These are phyloP conservation scores for Mayetiola destructor DNA, from an alignment of 2,888 invertebrate genomes.

Conservation along the genomic window DNA sequence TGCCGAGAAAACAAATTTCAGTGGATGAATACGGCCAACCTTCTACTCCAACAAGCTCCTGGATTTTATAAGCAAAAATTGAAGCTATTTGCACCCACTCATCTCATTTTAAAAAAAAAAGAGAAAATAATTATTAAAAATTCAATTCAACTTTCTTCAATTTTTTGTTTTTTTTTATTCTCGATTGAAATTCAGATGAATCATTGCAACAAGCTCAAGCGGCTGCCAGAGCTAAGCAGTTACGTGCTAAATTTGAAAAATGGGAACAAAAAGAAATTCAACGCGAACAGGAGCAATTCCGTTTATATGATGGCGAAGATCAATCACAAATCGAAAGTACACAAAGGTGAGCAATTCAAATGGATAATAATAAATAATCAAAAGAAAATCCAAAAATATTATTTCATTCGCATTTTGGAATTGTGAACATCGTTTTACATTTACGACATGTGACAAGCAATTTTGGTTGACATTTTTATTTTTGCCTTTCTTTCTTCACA, in stretches of 20 bases:
- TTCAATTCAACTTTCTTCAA: slow-evolving; percentile 21
- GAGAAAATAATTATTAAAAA: no score
- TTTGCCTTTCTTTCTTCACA: no score
- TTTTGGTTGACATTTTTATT: slow-evolving; percentile 18
- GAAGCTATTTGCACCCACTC: no score
- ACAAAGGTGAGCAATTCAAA: no score
- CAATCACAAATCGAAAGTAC: slow-evolving; percentile 56
- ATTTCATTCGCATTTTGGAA: neutral
- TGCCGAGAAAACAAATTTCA: slow-evolving; percentile 21
- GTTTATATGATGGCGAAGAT: slow-evolving; percentile 40
- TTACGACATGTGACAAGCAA: neutral
- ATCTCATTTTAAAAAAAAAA: no score
- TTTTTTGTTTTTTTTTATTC: no score
- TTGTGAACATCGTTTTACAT: no score
- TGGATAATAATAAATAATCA: no score
- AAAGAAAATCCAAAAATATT: no score
- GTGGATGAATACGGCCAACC: slow-evolving; percentile 2
- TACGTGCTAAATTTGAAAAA: slow-evolving; percentile 76
- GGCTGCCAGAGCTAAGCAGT: slow-evolving; percentile 65
- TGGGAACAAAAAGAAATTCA: slow-evolving; percentile 53
- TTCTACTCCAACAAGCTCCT: no score
- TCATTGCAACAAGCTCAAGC: slow-evolving; percentile 60
- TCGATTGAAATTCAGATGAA: slow-evolving; percentile 45
- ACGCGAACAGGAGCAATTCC: slow-evolving; percentile 37
- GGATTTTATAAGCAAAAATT: slow-evolving; percentile 14